Percentiles rank a stretch among this genome's conserved stretches.
These are phyloP conservation scores for Terebella lapidaria DNA, from an alignment of 2,888 invertebrate species.

Conservation along the genomic window DNA sequence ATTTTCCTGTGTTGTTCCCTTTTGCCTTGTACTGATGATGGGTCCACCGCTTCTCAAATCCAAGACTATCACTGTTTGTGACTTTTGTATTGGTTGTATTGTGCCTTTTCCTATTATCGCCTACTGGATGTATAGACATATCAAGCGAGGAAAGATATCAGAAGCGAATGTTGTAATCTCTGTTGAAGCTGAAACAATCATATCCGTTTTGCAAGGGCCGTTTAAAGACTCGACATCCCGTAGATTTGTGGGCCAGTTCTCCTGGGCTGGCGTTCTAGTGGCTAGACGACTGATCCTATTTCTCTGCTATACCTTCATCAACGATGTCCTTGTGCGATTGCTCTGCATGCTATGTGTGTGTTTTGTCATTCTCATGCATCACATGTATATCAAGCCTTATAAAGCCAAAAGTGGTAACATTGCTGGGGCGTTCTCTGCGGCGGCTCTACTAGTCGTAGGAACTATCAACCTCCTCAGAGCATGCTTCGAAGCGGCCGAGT, in stretches of 20 bases:
- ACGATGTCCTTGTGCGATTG: conserved; percentile 12
- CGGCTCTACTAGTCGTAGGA: conserved; percentile 15
- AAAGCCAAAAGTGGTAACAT: conserved; percentile 8
- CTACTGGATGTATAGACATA: conserved; percentile 3
- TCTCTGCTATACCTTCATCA: conserved; percentile 16
- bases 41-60: conserved; percentile 16
- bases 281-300: conserved; percentile 14
- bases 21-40: conserved; percentile 16
- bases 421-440: conserved; percentile 12
- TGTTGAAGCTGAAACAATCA: conserved; percentile 11
- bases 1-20: conserved; percentile 17
- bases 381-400: conserved; percentile 16
- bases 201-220: conserved; percentile 14
- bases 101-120: conserved; percentile 11
- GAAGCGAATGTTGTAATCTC: neutral
- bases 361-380: conserved; percentile 16
- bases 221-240: conserved; percentile 9
- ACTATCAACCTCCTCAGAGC: conserved; percentile 16
- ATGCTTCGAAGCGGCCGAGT: conserved; percentile 16
- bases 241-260: conserved; percentile 5
- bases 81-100: conserved; percentile 16
- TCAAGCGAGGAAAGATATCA: neutral
- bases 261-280: conserved; percentile 16
- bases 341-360: conserved; percentile 15
- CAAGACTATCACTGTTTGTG: conserved; percentile 5